These are phyloP conservation scores for Eremobia ochroleuca DNA, from an alignment of 2,888 invertebrate species.

Conservation along the genomic window DNA sequence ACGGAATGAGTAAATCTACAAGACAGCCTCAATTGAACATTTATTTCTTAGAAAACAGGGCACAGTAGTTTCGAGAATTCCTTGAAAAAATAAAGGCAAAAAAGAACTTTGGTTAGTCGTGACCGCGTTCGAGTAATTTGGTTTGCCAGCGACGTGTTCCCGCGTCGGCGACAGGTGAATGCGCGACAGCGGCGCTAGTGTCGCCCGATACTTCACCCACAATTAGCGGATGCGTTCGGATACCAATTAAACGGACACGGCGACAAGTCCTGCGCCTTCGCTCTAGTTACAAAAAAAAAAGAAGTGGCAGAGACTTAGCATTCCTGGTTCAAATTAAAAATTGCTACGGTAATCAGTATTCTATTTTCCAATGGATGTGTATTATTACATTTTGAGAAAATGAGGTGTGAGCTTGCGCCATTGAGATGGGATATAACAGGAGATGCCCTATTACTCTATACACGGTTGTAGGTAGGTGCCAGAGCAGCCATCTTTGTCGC, in stretches of 20 bases:
- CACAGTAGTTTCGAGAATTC: slow-evolving; percentile 46
- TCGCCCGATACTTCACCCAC: slow-evolving; percentile 74
- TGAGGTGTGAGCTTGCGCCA: neutral
- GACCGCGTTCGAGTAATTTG: slow-evolving; percentile 76
- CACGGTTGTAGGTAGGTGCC: too few relatives aligned
- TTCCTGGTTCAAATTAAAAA: slow-evolving; percentile 51
- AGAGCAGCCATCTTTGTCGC: too few relatives aligned
- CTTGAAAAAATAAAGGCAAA: slow-evolving; percentile 59
- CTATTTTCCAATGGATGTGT: slow-evolving; percentile 22
- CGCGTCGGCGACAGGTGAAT: slow-evolving; percentile 80
- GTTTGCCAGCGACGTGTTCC: slow-evolving; percentile 70
- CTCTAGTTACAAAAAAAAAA: slow-evolving; percentile 56
- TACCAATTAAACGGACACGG: slow-evolving; percentile 82
- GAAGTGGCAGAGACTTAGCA: slow-evolving; percentile 22
- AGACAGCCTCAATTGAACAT: slow-evolving; percentile 22
- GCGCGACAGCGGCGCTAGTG: slow-evolving; percentile 74
- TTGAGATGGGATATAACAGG: too few relatives aligned
- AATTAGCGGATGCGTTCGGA: slow-evolving; percentile 81
- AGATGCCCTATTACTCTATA: too few relatives aligned
- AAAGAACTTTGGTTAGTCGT: slow-evolving; percentile 66
- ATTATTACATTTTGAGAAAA: neutral
- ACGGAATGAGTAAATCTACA: neutral
- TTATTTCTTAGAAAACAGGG: slow-evolving; percentile 46
- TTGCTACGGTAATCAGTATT: slow-evolving; percentile 15
- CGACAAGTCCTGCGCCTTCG: slow-evolving; percentile 65